Base-by-base conservation (phyloP, 1,140 invertebrate species). In the Hylyphantes graminicola region DNA sequence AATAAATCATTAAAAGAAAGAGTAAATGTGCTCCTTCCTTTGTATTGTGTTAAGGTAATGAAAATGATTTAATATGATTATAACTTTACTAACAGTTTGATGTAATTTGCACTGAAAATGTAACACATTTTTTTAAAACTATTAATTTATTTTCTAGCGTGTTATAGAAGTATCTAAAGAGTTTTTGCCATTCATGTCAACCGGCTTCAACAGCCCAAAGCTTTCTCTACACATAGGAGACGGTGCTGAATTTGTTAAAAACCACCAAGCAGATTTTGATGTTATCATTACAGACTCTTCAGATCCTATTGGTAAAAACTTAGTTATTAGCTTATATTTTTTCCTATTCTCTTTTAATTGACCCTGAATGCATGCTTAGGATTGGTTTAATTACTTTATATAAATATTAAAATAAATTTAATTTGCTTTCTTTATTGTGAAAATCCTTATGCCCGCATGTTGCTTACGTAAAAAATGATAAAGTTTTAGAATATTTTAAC, bases 231-330 rank as follows among this genome's bases (percentile, higher is more conserved):
- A 95, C 87, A 93, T 99, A 64, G 95, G 95, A 0, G 98, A 99
- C 90, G 98, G 98, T 0, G 97, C 98, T 88, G 94, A 98, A 87
- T 99, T 97, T 89, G 94, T 99, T 92, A 94, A 94, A 86, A 92
- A 94, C 57, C 96, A 97, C 87, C 91, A 92, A 68, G 92, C 93
- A 53, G 93, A 96, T 90, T 99, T 97, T 90, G 98, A 99, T 91
- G 94, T 99, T 48, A 98, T 99, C 76, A 98, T 99, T 55, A 99
- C 98, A 0, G 98, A 99, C 89, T 98, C 97, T 65, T 98, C 96
- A 53, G 98, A 99, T 91, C 98, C 97, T 15, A 92, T 98, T 59
- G 98, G 94, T 93, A 87, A 88, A 7, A 15, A 9, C 21, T 65
- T 65, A 9, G n/a, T 9, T 19, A 65, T 65, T n/a, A n/a, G n/a